phyloP scores from a whole-genome alignment of 30 jellyfish, hydroid and myxozoan species.

The Cassiopea andromeda region DNA sequence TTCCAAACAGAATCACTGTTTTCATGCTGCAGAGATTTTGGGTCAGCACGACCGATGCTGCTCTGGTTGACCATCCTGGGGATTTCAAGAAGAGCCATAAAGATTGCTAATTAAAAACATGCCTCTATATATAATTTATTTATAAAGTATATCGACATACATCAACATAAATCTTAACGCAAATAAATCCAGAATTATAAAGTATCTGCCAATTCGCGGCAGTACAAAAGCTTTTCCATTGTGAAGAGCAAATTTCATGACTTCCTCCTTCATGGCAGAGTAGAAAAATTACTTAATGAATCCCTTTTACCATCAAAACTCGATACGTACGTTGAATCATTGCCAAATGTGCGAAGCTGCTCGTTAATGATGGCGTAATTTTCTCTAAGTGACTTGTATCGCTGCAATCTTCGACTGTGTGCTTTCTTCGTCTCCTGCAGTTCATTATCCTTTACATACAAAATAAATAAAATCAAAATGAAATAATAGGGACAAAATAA shows the following conservation, averaged over 20 bases:
- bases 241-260: too few relatives aligned
- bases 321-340: slow-evolving; percentile 57
- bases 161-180: too few relatives aligned
- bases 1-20: slow-evolving; percentile 95
- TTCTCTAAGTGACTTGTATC: slow-evolving; percentile 80
- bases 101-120: background rate
- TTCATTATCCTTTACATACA: slow-evolving; percentile 67
- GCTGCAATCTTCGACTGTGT: slow-evolving; percentile 73
- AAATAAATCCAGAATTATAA: too few relatives aligned
- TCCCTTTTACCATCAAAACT: background rate
- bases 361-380: slow-evolving; percentile 77
- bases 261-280: too few relatives aligned
- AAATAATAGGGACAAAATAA: too few relatives aligned
- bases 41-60: slow-evolving; percentile 61
- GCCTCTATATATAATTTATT: background rate
- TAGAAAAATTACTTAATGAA: too few relatives aligned
- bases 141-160: too few relatives aligned
- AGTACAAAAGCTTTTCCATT: too few relatives aligned
- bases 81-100: background rate
- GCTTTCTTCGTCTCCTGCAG: slow-evolving; percentile 76
- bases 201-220: too few relatives aligned
- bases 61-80: slow-evolving; percentile 29
- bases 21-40: slow-evolving; percentile 85
- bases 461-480: too few relatives aligned
- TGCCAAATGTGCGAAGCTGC: slow-evolving; percentile 82